Percentiles rank a stretch among this genome's conserved stretches.
Conservation (phyloP, 2,888 invertebrate genomes). For the Seira sanloemensis region DNA sequence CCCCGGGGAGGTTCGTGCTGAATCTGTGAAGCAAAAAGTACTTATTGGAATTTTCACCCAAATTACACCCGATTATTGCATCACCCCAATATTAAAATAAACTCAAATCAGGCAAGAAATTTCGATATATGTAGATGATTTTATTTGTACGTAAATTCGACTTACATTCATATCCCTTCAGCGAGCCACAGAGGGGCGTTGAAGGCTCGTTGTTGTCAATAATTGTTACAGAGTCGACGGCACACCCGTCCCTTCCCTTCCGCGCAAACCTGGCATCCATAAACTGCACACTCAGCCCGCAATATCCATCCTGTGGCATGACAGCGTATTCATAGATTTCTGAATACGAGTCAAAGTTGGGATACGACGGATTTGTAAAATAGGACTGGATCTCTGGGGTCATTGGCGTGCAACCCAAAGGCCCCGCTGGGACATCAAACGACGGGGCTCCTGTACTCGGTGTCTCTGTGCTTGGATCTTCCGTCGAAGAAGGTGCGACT, state of each 20-base stretch:
- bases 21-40: background rate
- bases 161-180: conserved; percentile 71
- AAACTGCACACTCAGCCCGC: conserved; percentile 69
- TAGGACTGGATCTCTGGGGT: conserved; percentile 49
- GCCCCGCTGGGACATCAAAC: background rate
- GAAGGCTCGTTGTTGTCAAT: conserved; percentile 66
- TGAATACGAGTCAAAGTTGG: conserved; percentile 63
- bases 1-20: conserved; percentile 62
- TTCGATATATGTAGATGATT: background rate
- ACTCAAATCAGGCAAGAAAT: conserved; percentile 10
- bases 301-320: conserved; percentile 61
- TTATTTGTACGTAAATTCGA: conserved; percentile 8
- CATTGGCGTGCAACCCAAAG: conserved; percentile 32
- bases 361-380: conserved; percentile 69
- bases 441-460: conserved; percentile 26
- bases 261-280: conserved; percentile 65
- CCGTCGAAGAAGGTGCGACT: background rate
- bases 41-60: background rate
- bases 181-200: conserved; percentile 67
- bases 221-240: conserved; percentile 67
- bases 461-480: background rate
- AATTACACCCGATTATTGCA: background rate
- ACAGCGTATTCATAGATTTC: conserved; percentile 65
- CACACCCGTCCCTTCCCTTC: conserved; percentile 63
- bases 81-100: background rate